Evolutionary conservation across 2,113 vertebrate species (phyloP).

Genomic region (Callochromis pleurospilus): DNA sequence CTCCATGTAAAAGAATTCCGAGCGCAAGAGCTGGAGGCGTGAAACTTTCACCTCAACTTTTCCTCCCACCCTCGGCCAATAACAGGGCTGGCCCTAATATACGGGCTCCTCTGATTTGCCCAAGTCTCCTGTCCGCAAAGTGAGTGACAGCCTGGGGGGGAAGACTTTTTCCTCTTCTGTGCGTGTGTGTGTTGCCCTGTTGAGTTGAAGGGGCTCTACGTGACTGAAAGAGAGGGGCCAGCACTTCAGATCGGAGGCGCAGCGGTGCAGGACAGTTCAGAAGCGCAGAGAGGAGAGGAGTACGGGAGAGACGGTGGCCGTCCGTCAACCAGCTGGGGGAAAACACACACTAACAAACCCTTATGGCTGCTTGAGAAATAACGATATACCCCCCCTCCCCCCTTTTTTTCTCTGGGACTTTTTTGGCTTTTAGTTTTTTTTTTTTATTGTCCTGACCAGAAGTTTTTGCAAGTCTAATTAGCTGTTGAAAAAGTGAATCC

Average conservation of each 20-base stretch:
- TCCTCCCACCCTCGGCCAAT: conserved; percentile 57
- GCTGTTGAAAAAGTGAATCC: conserved; percentile 49
- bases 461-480: conserved; percentile 43
- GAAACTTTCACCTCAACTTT: conserved; percentile 51
- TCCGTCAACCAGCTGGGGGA: conserved; percentile 65
- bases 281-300: conserved; percentile 62
- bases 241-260: conserved; percentile 61
- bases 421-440: conserved; percentile 40
- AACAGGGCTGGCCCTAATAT: conserved; percentile 13
- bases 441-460: conserved; percentile 41
- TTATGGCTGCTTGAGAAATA: conserved; percentile 77
- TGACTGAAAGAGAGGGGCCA: conserved; percentile 54
- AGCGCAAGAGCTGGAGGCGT: conserved; percentile 35
- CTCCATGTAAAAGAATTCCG: not conserved
- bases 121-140: not conserved
- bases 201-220: conserved; percentile 61
- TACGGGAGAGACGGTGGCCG: conserved; percentile 61
- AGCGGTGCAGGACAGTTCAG: conserved; percentile 49
- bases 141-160: conserved; percentile 61
- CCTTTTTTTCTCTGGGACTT: conserved; percentile 58
- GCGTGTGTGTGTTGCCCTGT: conserved; percentile 23
- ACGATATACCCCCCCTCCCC: conserved; percentile 45
- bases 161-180: not conserved
- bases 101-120: conserved; percentile 56
- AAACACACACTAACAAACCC: conserved; percentile 53